Base-by-base conservation (phyloP, 1,140 invertebrate species). In the Drosophila sulfurigaster region DNA sequence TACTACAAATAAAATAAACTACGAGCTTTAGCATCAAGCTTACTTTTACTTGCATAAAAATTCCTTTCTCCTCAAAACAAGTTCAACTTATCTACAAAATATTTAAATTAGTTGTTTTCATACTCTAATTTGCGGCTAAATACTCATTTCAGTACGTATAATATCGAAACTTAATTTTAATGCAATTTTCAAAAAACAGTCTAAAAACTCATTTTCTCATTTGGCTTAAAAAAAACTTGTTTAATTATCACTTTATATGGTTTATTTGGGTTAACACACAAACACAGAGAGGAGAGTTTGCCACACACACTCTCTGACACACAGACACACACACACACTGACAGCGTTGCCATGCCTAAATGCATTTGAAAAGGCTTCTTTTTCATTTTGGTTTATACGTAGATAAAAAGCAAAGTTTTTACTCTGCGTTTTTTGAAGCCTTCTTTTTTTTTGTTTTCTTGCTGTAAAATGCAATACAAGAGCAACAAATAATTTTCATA, bases 191-290 rank as follows among this genome's bases (percentile, higher is more conserved):
- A 38, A 62, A 49, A 51, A 35, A 5, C 30, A 52, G 46, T 0
- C 52, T 11, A 13, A 54, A 67, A 68, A 74, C 41, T 62, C 41
- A 69, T 68, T 68, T 73, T 5, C 48, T 32, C 20, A 8, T 45
- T 69, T 43, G 3, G 45, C 8, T 51, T 25, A 56, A 48, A 43
- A 46, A 68, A 63, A 78, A 77, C 81, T 81, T 62, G 62, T 81
- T 85, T 78, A 81, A 85, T 81, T 81, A 83, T 81, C 78, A 81
- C 78, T 77, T 81, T 38, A 85, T 77, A 63, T 70, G 68, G 45
- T 38, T 70, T 83, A 78, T 83, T 81, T 85, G 60, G 68, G 78
- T 81, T 83, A 82, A 57, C 60, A 58, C 58, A 11, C 35, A 58
- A 16, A 52, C 49, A 73, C 28, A 32, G 35, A 7, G 35, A 10